Base-by-base conservation (phyloP, 2,888 invertebrate genomes). In the Agonopterix heracliana region DNA sequence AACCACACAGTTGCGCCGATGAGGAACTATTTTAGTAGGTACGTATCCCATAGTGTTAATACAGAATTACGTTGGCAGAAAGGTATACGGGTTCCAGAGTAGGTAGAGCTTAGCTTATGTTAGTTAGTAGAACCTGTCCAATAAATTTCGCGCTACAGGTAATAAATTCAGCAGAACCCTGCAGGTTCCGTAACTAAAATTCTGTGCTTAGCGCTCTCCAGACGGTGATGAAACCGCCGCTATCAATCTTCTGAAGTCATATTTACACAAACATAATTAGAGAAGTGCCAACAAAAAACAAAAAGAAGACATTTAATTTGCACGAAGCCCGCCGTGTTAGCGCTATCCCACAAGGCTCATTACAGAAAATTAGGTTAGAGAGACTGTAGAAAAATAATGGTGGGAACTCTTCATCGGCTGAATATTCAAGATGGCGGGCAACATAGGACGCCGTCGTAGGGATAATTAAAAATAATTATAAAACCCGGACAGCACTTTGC, bases 391-490 rank as follows among this genome's bases (percentile, higher is more conserved):
- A 79, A 81, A 81, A 77, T 76, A 76, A 78, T 76, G 71, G 66
- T 58, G 67, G 61, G 66, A 62, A 63, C 66, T 71, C 68, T 74
- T 70, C 68, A 66, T 67, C 52, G 54, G 61, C 77, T 78, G 77
- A 84, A 84, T 81, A 81, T 81, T 81, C 77, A 79, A 66, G 66
- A 68, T 63, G 63, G 59, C 63, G 58, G 54, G 48, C 52, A 54
- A 56, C 59, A 54, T 57, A 54, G 48, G 50, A 45, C 57, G 50
- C 49, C 60, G 62, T 60, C 66, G 61, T 54, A 64, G 67, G 67
- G 54, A 68, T 78, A 74, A 81, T 81, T 81, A 80, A 78, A 81
- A 78, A 78, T 80, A 75, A 82, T 81, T 72, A 76, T 68, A 64
- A 74, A 68, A 63, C 66, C 64, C 60, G 54, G 59, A 60, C 61